Conservation (phyloP, 1,140 invertebrate species). For the Aplysia californica region DNA sequence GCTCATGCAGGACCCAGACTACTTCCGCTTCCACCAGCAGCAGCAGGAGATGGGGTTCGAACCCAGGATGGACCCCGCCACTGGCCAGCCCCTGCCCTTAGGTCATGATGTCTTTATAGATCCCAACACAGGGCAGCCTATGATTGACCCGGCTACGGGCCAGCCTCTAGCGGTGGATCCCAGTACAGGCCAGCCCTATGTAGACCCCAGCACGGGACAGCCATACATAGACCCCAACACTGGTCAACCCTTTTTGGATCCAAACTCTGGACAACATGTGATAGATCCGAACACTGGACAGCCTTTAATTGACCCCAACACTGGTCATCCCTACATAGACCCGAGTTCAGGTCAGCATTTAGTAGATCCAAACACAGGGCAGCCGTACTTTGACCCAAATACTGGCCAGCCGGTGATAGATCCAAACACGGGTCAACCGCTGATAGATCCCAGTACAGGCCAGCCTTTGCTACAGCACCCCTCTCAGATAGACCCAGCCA, state of each 20-base stretch:
- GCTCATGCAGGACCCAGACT: constrained; percentile 24
- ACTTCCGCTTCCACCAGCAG: constrained; percentile 15
- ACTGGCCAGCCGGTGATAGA: not conserved
- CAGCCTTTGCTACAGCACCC: constrained; percentile 4
- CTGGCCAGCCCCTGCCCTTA: too few relatives aligned
- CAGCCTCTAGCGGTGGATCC: constrained; percentile 6
- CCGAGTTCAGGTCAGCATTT: constrained; percentile 6
- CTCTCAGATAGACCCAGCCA: constrained; percentile 1
- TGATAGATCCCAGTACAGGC: constrained; percentile 3
- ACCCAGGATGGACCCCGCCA: constrained; percentile 10
- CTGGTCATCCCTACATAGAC: constrained; percentile 16
- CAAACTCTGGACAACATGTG: not conserved
- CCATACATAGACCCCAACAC: not conserved
- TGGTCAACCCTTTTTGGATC: constrained; percentile 1
- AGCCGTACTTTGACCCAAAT: constrained; percentile 7
- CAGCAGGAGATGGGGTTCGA: not conserved
- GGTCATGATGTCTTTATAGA: constrained; percentile 6
- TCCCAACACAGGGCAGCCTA: constrained; percentile 15
- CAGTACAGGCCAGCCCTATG: not conserved
- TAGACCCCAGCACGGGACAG: not conserved
- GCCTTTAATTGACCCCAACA: constrained; percentile 21
- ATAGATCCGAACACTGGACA: constrained; percentile 19
- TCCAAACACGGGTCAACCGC: too few relatives aligned
- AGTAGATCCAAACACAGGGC: not conserved
- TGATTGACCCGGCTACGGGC: not conserved